A percentile compares a stretch with the other conserved stretches of the same genome.
Conservation (phyloP, 2,113 vertebrate genomes). For the Xenopus borealis region DNA sequence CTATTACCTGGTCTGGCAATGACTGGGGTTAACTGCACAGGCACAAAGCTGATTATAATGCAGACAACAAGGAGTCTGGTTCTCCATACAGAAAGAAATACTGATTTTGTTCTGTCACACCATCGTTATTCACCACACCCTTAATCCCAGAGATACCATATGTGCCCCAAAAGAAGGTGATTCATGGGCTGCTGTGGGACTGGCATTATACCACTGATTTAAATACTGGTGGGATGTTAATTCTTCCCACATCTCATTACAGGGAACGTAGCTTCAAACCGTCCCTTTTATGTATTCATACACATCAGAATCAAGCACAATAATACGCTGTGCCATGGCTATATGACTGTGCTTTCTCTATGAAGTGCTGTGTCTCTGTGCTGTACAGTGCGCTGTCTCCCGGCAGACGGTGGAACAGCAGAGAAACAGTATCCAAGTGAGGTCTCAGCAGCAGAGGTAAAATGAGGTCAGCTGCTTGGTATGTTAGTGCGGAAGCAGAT, state of each 20-base stretch:
- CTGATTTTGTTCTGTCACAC: background rate
- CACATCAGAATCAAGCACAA: background rate
- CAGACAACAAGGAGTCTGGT: constrained; percentile 10
- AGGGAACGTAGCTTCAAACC: background rate
- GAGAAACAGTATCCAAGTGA: constrained; percentile 27
- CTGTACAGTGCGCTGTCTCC: constrained; percentile 23
- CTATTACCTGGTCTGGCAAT: constrained; percentile 7
- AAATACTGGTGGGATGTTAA: background rate
- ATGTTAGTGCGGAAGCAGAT: constrained; percentile 35
- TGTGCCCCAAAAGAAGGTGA: constrained; percentile 11
- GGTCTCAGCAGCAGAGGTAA: constrained; percentile 39
- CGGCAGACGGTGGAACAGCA: constrained; percentile 29
- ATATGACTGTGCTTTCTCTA: background rate
- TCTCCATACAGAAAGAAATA: background rate
- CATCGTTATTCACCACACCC: constrained; percentile 20
- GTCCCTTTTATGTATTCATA: background rate
- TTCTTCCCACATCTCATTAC: background rate
- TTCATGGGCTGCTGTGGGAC: constrained; percentile 5
- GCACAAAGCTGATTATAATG: constrained; percentile 3
- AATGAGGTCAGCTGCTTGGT: constrained; percentile 39
- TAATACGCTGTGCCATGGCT: background rate
- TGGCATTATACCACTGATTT: background rate
- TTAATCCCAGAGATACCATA: constrained; percentile 24
- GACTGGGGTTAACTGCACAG: constrained; percentile 15
- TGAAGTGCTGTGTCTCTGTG: background rate